Evolutionary conservation across 2,888 invertebrate species (phyloP).

Genomic region (Nomada flava): DNA sequence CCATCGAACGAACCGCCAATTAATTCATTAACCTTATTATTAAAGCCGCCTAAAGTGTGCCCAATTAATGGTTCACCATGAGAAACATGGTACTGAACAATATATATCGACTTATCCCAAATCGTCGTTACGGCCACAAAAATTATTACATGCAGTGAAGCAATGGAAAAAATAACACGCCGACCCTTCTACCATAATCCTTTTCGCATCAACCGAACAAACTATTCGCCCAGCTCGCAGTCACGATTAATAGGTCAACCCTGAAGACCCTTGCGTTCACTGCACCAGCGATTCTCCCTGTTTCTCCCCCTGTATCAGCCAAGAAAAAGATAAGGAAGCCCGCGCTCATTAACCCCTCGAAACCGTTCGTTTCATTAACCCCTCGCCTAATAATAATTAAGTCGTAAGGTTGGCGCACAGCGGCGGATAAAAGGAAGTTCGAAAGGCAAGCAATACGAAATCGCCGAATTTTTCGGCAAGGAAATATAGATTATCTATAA

Average conservation of each 20-base stretch:
- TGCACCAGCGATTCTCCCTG: slow-evolving; percentile 51
- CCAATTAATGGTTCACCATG: neutral
- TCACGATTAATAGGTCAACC: slow-evolving; percentile 58
- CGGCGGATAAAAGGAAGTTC: too few species aligned
- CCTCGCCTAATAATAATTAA: neutral
- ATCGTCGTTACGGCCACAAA: too few species aligned
- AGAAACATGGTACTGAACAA: too few species aligned
- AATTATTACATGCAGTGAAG: too few species aligned
- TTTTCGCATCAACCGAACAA: neutral
- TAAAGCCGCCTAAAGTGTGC: neutral
- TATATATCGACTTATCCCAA: too few species aligned
- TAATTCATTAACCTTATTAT: too few species aligned
- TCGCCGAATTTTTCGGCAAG: too few species aligned
- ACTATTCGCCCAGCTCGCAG: neutral
- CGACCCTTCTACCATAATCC: too few species aligned
- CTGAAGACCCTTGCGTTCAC: slow-evolving; percentile 57
- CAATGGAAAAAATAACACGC: too few species aligned
- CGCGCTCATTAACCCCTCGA: slow-evolving; percentile 33
- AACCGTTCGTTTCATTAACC: slow-evolving; percentile 30
- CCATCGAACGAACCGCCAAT: neutral
- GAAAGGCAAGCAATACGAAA: too few species aligned
- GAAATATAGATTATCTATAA: too few species aligned
- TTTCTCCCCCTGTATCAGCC: neutral
- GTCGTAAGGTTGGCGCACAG: too few species aligned
- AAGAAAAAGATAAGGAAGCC: slow-evolving; percentile 47